A percentile compares a stretch with the other conserved stretches of the same genome.
Evolutionary conservation across 2,797 vertebrate genomes (phyloP).

Genomic region (Apogon hyalosoma): DNA sequence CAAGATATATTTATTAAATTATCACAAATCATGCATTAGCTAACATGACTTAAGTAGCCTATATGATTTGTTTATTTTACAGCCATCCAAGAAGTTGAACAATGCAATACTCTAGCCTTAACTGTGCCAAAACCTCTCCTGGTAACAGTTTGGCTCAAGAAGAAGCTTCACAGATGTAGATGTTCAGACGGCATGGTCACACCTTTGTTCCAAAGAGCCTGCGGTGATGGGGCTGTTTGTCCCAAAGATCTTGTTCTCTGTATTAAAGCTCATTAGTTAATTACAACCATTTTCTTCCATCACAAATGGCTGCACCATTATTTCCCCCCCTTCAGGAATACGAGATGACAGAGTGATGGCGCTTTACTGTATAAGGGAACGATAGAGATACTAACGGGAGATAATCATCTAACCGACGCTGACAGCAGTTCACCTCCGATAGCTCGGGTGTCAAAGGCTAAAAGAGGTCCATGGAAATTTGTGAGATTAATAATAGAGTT

Average conservation of each 20-base stretch:
- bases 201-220: background rate
- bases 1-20: no score
- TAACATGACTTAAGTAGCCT: no score
- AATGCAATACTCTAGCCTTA: no score
- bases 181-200: background rate
- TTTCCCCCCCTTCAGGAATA: conserved; percentile 44
- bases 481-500: conserved; percentile 85
- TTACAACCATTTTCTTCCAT: conserved; percentile 39
- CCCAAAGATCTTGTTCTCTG: conserved; percentile 26
- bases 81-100: no score
- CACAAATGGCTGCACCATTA: conserved; percentile 34
- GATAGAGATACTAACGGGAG: conserved; percentile 61
- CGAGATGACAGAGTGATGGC: conserved; percentile 42
- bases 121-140: no score
- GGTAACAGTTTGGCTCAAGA: no score
- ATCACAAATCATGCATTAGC: no score
- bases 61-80: no score
- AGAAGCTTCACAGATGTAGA: no score
- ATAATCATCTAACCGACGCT: conserved; percentile 77
- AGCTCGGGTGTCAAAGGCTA: conserved; percentile 83
- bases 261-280: conserved; percentile 53
- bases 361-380: conserved; percentile 30
- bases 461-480: conserved; percentile 81
- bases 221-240: conserved; percentile 22
- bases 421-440: conserved; percentile 79